These are phyloP conservation scores for Pocota personata DNA, from an alignment of 2,888 invertebrate species.

Conservation along the genomic window DNA sequence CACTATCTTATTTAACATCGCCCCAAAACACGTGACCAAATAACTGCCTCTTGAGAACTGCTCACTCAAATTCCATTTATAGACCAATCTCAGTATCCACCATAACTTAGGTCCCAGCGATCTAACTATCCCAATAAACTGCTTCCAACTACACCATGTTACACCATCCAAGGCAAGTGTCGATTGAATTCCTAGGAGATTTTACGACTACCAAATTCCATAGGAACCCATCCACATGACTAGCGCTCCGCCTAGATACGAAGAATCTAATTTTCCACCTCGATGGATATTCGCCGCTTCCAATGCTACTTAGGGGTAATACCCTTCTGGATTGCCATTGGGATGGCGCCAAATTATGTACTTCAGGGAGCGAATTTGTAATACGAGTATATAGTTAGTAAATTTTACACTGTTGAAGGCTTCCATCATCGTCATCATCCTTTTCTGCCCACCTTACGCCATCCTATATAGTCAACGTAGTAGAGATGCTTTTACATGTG, in stretches of 20 bases:
- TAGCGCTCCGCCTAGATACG: not conserved
- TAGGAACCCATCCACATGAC: not conserved
- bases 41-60: not conserved
- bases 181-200: slow-evolving; percentile 29
- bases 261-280: slow-evolving; percentile 60
- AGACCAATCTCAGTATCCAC: not conserved
- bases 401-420: slow-evolving; percentile 12
- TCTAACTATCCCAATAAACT: not conserved
- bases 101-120: not conserved
- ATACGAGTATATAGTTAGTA: too few species aligned
- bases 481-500: not conserved
- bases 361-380: slow-evolving; percentile 13
- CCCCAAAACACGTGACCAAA: not conserved
- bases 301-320: slow-evolving; percentile 7
- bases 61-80: not conserved
- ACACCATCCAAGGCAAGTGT: not conserved
- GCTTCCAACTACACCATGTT: not conserved
- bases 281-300: slow-evolving; percentile 10
- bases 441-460: not conserved
- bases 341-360: slow-evolving; percentile 21
- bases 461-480: not conserved
- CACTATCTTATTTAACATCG: not conserved
- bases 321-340: slow-evolving; percentile 12
- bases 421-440: slow-evolving; percentile 23
- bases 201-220: not conserved